Base-by-base conservation (phyloP, 1,140 invertebrate species). In the Pseudoatta argentina region DNA sequence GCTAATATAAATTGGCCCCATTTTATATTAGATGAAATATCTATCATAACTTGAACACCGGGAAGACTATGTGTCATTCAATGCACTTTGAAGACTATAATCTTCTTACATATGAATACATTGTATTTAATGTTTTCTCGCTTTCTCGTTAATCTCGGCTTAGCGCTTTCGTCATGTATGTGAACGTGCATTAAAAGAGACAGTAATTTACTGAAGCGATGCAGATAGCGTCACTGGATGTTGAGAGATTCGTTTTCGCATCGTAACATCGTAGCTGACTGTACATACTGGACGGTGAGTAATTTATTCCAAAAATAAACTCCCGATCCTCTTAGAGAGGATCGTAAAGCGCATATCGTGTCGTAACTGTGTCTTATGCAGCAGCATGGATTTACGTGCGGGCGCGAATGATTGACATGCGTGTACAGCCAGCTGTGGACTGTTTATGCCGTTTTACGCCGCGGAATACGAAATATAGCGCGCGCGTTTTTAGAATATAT, bases 291-390 rank as follows among this genome's bases (percentile, higher is more conserved):
- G 66, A 82, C 66, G 24, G 21, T 12, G n/a, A n/a, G n/a, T 63
- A 61, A 73, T 83, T 75, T 83, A 83, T 75, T 61, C 44, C 16
- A 51, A 83, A 83, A 75, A 82, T 82, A 73, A 73, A 83, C 51
- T 51, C 27, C 24, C 78, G 64, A 81, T 82, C 18, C 53, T 61
- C 69, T 73, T 51, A 34, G 55, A 48, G 57, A 30, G 64, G 30
- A 67, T 79, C 61, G 64, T 55, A 55, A 79, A 79, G 21, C 16
- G n/a, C 48, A 34, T 39, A n/a, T 39, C 63, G 48, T 44, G 27
- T 39, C 63, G 48, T 44, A 55, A 69, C 48, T 18, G 55, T 57
- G 55, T 18, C 55, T 73, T 72, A 82, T 30, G 79, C 67, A 10
- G 67, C 53, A 21, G 57, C 39, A 57, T 57, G 69, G 69, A 75